A percentile compares a stretch with the other conserved stretches of the same genome.
phyloP scores from a whole-genome alignment of 2,797 vertebrate species.

The Rhynchotus rufescens region DNA sequence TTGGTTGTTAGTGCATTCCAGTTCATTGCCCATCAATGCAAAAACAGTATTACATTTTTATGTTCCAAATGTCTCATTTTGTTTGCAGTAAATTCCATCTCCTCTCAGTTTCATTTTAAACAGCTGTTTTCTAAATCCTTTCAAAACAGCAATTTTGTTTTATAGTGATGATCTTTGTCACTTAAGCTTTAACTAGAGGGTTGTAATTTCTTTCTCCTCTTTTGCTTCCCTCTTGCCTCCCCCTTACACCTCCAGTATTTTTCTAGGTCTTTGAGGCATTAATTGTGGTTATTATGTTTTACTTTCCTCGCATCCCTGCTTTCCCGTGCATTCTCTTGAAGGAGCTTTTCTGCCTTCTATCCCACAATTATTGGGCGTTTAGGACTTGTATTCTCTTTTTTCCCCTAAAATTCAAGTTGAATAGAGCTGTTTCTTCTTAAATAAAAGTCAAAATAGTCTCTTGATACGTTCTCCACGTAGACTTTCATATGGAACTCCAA shows the following conservation, averaged over 20 bases:
- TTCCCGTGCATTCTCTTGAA: not conserved
- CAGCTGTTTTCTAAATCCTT: conserved; percentile 48
- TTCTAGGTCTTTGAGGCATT: not conserved
- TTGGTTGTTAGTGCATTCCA: not conserved
- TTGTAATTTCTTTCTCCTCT: too few relatives aligned
- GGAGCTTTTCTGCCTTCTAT: not conserved
- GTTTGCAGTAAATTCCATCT: conserved; percentile 48
- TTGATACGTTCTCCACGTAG: not conserved
- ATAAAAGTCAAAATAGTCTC: not conserved
- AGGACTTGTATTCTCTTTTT: not conserved
- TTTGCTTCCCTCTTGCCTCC: too few relatives aligned
- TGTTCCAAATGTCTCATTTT: conserved; percentile 49
- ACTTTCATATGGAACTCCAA: not conserved
- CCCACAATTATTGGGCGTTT: not conserved
- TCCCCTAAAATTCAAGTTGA: not conserved
- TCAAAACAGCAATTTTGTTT: conserved; percentile 45
- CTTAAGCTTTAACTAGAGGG: conserved; percentile 28
- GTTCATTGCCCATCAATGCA: not conserved
- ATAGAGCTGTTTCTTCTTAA: not conserved
- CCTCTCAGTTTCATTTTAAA: conserved; percentile 50
- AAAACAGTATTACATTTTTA: conserved; percentile 14
- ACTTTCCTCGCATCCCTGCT: not conserved
- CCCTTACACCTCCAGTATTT: not conserved
- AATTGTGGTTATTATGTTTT: not conserved
- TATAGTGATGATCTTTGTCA: conserved; percentile 45